These are phyloP conservation scores for Drosophila pseudoananassae DNA, from an alignment of 1,140 invertebrate species.

Conservation along the genomic window DNA sequence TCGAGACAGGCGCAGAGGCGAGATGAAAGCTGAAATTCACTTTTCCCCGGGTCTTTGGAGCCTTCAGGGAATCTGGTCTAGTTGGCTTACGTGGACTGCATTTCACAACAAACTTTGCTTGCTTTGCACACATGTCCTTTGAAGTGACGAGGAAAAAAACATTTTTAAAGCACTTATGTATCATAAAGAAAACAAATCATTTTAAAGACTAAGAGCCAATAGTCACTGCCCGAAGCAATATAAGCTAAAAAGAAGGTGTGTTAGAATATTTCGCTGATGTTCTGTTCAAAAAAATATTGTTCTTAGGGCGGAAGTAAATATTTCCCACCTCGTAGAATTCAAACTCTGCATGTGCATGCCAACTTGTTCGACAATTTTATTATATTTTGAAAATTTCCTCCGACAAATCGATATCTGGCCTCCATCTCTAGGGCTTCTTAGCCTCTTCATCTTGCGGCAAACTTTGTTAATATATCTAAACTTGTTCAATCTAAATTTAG, in stretches of 20 bases:
- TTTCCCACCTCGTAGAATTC: background rate
- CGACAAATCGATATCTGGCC: conserved; percentile 16
- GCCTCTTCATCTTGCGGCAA: background rate
- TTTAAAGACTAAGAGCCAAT: background rate
- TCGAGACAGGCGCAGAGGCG: conserved; percentile 6
- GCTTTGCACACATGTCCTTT: background rate
- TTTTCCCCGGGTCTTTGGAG: background rate
- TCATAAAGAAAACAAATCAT: background rate
- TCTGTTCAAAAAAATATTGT: background rate
- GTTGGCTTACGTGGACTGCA: conserved; percentile 9
- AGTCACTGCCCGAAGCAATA: background rate
- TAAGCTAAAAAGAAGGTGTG: background rate
- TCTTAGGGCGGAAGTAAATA: background rate
- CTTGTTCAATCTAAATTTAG: conserved; percentile 30
- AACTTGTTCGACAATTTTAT: conserved; percentile 10
- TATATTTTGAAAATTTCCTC: conserved; percentile 14
- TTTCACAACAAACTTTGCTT: conserved; percentile 6
- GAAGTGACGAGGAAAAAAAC: background rate
- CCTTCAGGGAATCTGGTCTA: conserved; percentile 1
- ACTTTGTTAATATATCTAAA: conserved; percentile 41
- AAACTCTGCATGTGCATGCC: background rate
- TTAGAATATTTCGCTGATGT: background rate
- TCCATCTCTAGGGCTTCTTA: background rate
- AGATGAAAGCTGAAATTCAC: conserved; percentile 25
- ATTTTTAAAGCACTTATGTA: background rate